Evolutionary conservation across 2,888 invertebrate species (phyloP), one percentile per base, ranked within the genome.

Genomic region (Erebia ligea): DNA sequence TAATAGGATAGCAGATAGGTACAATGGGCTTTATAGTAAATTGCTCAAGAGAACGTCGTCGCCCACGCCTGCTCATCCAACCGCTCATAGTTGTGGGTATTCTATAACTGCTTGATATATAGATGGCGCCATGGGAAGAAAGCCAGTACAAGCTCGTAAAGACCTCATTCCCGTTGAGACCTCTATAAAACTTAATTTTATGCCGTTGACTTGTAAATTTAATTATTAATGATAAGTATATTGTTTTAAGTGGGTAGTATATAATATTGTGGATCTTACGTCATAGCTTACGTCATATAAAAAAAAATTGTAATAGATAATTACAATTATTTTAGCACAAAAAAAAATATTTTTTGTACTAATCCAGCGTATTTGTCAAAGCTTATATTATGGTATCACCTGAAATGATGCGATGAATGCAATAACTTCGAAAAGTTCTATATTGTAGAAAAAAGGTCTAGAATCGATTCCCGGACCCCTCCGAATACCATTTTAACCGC

Each of bases 141-240:
- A 83, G 81, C 80, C 79, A 80, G 81, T 81, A 84, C 84, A 82
- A 70, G 81, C 79, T 85, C 85, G 80, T 89, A 86, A 87, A 86
- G 82, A 83, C 84, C 82, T 85, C 83, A 84, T 85, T 85, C 78
- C 79, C 82, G 82, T 86, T 84, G 81, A 84, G 83, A 81, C 81
- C 81, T 78, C 82, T 84, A 81, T 87, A 85, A 88, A 85, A 79
- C 79, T 83, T 84, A 81, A 84, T 84, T 86, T 86, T 86, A 79
- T 79, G 79, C 79, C 81, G 80, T 65, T 58, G 63, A 69, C 59
- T 52, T 21, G 42, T 65, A 61, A 70, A 61, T 70, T 58, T 67
- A 48, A 58, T 67, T 67, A 57, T 58, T 54, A 40, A 64, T 54
- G 52, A 64, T 64, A 64, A 19, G 48, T 48, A 62, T 64, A 64